A percentile compares a stretch with the other conserved stretches of the same genome.
Conservation (phyloP, 1,140 invertebrate genomes). For the Camponotus pennsylvanicus region DNA sequence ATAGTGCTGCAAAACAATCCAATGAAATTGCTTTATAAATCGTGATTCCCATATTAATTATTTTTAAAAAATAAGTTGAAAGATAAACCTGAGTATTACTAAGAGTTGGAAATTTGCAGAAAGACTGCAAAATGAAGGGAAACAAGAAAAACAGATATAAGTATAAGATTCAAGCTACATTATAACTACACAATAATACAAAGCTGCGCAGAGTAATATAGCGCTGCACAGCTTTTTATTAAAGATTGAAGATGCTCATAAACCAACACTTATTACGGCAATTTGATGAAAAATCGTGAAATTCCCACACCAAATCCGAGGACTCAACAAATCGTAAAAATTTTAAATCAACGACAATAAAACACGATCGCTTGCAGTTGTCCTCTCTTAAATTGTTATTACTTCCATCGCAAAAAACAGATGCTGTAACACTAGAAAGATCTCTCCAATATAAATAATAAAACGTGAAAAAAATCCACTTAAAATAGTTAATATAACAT, state of each 20-base stretch:
- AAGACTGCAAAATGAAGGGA: not conserved
- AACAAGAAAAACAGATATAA: not conserved
- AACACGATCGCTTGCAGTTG: not conserved
- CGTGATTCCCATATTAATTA: not conserved
- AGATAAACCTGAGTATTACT: not conserved
- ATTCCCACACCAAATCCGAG: not conserved
- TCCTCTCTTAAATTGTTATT: not conserved
- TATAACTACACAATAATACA: too few relatives aligned
- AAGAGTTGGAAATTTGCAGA: conserved; percentile 8
- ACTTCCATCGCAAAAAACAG: not conserved
- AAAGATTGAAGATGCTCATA: conserved; percentile 20
- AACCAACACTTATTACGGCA: conserved; percentile 4
- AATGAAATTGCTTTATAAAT: not conserved
- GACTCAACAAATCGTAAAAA: not conserved
- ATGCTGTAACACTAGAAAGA: not conserved
- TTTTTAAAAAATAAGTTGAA: not conserved
- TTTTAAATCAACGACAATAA: conserved; percentile 21
- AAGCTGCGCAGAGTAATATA: not conserved
- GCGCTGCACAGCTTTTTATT: conserved; percentile 2
- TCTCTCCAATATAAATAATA: not conserved
- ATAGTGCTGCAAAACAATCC: not conserved
- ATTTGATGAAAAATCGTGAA: not conserved
- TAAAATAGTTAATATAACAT: not conserved
- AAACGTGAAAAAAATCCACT: not conserved
- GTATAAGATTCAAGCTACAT: not conserved